phyloP scores from a whole-genome alignment of 2,888 invertebrate species.

The Clunio marinus region DNA sequence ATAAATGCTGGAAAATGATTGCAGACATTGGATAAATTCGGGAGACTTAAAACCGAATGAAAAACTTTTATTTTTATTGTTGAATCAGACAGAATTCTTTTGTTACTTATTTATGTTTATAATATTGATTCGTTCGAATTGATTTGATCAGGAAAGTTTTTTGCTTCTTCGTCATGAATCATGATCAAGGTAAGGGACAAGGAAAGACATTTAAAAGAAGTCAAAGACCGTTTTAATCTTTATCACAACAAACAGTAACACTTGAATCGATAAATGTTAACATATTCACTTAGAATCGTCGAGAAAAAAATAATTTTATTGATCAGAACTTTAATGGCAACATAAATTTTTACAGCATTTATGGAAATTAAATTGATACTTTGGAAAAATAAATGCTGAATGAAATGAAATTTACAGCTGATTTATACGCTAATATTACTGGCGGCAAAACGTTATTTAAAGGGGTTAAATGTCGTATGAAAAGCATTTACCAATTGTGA shows the following conservation, averaged over 20 bases:
- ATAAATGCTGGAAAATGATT: not conserved
- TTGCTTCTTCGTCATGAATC: too few species aligned
- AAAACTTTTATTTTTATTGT: not conserved
- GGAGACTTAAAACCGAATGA: not conserved
- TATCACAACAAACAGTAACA: too few species aligned
- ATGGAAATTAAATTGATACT: not conserved
- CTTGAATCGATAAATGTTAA: too few species aligned
- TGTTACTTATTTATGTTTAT: not conserved
- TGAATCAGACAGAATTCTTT: too few species aligned
- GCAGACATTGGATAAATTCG: not conserved
- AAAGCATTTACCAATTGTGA: slow-evolving; percentile 10
- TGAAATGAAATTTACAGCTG: not conserved
- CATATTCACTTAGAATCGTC: too few species aligned
- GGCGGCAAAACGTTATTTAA: too few species aligned
- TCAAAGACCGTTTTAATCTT: too few species aligned
- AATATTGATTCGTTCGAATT: not conserved
- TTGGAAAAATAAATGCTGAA: not conserved
- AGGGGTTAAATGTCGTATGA: not conserved
- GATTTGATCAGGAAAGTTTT: too few species aligned
- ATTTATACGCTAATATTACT: not conserved
- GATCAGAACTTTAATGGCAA: too few species aligned
- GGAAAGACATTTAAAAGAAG: too few species aligned
- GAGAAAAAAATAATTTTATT: too few species aligned
- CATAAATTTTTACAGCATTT: not conserved
- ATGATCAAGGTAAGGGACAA: too few species aligned